Percentiles rank a stretch among this genome's conserved stretches.
These are phyloP conservation scores for Lytechinus variegatus DNA, from an alignment of 35 echinoderm and acorn worm species.

Conservation along the genomic window DNA sequence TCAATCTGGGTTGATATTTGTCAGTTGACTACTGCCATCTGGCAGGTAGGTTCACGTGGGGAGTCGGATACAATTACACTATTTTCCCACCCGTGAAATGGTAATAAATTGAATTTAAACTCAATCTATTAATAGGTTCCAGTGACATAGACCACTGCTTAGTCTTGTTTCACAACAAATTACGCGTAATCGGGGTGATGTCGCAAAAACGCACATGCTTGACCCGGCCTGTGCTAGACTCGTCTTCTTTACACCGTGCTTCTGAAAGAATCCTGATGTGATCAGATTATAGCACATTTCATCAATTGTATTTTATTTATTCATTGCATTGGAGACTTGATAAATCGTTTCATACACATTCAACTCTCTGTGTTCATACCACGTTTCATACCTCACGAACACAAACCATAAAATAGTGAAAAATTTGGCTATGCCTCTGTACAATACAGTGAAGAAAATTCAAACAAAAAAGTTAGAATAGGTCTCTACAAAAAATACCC, in stretches of 20 bases:
- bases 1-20: neutral
- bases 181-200: neutral
- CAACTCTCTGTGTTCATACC: too few relatives aligned
- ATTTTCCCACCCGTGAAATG: slow-evolving; percentile 10
- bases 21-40: neutral
- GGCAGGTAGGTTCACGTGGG: neutral
- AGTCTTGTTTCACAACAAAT: neutral
- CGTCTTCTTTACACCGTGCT: neutral
- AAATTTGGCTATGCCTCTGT: too few relatives aligned
- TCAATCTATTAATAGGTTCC: neutral
- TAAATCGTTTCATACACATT: too few relatives aligned
- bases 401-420: too few relatives aligned
- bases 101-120: slow-evolving; percentile 6
- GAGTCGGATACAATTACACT: neutral
- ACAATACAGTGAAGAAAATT: too few relatives aligned
- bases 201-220: neutral
- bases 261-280: neutral
- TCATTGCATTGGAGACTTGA: too few relatives aligned
- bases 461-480: too few relatives aligned
- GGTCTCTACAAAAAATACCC: too few relatives aligned
- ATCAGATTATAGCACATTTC: neutral
- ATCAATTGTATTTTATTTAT: too few relatives aligned
- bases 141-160: neutral
- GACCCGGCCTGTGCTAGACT: neutral
- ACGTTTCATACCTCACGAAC: too few relatives aligned